Evolutionary conservation across 2,888 invertebrate genomes (phyloP).

Genomic region (Sarcophaga caerulescens): DNA sequence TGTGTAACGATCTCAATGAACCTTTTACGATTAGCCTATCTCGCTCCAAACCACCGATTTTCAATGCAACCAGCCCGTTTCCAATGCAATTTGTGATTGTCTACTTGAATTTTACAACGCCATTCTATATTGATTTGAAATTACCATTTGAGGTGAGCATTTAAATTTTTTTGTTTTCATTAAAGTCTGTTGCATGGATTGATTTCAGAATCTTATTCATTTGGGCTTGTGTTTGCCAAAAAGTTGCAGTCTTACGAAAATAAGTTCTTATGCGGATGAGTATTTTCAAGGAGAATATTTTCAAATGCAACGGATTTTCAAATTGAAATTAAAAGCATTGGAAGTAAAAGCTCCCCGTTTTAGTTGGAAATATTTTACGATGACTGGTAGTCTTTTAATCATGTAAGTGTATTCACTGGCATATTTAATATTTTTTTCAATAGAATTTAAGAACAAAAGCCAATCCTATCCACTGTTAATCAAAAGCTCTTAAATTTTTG

Average conservation of each 20-base stretch:
- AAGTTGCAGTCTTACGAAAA: slow-evolving; percentile 78
- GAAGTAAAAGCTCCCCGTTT: slow-evolving; percentile 74
- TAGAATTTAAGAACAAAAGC: no score
- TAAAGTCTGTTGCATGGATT: slow-evolving; percentile 31
- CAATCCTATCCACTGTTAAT: no score
- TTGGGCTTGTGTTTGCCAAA: slow-evolving; percentile 82
- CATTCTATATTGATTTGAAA: slow-evolving; percentile 73
- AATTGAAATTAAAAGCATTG: slow-evolving; percentile 74
- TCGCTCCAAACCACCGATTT: slow-evolving; percentile 54
- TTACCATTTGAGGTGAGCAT: slow-evolving; percentile 74
- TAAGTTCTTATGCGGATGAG: slow-evolving; percentile 72
- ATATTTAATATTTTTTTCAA: no score
- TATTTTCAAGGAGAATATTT: slow-evolving; percentile 75
- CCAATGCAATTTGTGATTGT: slow-evolving; percentile 73
- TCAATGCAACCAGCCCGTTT: slow-evolving; percentile 74
- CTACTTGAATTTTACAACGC: slow-evolving; percentile 74
- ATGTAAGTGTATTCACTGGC: slow-evolving; percentile 70
- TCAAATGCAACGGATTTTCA: slow-evolving; percentile 75
- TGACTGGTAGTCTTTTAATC: slow-evolving; percentile 71
- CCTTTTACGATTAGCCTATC: slow-evolving; percentile 73
- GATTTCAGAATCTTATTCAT: slow-evolving; percentile 75
- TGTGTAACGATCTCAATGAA: slow-evolving; percentile 73
- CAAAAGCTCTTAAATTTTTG: no score
- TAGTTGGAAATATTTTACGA: slow-evolving; percentile 72
- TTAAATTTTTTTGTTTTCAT: background rate